Percentiles rank a stretch among this genome's conserved stretches.
These are phyloP conservation scores for Chionoecetes opilio DNA, from an alignment of 1,140 invertebrate genomes.

Conservation along the genomic window DNA sequence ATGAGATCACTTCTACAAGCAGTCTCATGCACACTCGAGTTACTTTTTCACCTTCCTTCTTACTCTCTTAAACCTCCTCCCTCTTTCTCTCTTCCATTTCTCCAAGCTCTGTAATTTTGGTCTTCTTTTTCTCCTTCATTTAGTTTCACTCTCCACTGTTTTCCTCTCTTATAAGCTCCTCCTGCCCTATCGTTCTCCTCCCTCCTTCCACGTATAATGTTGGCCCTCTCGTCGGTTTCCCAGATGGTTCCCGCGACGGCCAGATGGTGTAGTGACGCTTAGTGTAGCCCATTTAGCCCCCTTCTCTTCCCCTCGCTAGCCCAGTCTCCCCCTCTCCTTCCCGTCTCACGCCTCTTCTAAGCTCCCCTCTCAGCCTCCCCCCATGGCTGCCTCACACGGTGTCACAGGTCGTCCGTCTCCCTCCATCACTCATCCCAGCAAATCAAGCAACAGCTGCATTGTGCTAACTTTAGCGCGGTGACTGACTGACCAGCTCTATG, in stretches of 20 bases:
- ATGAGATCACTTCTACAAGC: not conserved
- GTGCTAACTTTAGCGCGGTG: slow-evolving; percentile 35
- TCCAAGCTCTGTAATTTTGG: not conserved
- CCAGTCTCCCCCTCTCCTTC: not conserved
- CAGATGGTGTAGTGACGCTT: not conserved
- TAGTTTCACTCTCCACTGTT: not conserved
- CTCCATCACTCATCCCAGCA: slow-evolving; percentile 21
- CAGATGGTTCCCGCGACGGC: not conserved
- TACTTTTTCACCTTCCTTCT: not conserved
- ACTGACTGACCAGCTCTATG: not conserved
- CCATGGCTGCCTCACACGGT: not conserved
- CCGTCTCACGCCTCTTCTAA: not conserved
- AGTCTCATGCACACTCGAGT: not conserved
- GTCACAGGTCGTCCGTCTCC: slow-evolving; percentile 34
- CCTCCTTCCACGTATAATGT: not conserved
- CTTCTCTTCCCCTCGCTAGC: not conserved
- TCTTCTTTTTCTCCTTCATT: not conserved
- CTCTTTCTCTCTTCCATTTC: slow-evolving; percentile 20
- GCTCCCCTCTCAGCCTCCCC: not conserved
- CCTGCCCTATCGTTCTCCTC: not conserved
- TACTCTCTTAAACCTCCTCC: not conserved
- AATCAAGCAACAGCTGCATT: slow-evolving; percentile 34
- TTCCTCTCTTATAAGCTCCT: not conserved
- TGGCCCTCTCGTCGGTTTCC: not conserved
- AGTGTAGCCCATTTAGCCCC: not conserved